These are phyloP conservation scores for Diadumene lineata DNA, from an alignment of 92 coral and sea anemone species.

Conservation along the genomic window DNA sequence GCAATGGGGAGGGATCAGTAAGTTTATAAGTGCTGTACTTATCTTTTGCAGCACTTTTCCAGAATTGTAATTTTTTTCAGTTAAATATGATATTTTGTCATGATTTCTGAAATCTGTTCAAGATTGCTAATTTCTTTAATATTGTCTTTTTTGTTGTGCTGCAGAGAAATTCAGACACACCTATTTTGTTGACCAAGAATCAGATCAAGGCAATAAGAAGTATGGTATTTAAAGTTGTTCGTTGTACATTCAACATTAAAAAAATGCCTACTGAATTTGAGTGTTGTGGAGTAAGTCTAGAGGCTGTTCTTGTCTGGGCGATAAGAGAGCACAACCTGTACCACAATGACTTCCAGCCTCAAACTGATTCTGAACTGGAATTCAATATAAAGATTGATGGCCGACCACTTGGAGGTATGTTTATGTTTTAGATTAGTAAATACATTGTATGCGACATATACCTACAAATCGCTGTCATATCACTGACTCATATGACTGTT, in stretches of 20 bases:
- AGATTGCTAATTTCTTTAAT: too few species aligned
- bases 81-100: background rate
- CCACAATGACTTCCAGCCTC: background rate
- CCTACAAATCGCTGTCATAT: too few species aligned
- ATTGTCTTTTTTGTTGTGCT: too few species aligned
- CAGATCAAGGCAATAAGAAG: constrained; percentile 35
- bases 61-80: background rate
- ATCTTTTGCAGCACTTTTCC: background rate
- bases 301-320: constrained; percentile 51
- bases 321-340: constrained; percentile 34
- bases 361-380: constrained; percentile 1
- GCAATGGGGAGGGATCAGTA: too few species aligned
- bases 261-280: constrained; percentile 33
- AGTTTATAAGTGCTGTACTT: background rate
- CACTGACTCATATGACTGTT: too few species aligned
- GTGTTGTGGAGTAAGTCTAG: constrained; percentile 41
- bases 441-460: constrained; percentile 1
- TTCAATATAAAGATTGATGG: constrained; percentile 48
- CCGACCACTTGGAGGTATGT: constrained; percentile 42
- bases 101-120: background rate
- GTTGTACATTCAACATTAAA: constrained; percentile 22
- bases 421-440: background rate
- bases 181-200: constrained; percentile 41
- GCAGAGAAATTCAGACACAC: constrained; percentile 25
- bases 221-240: constrained; percentile 41